Conservation (phyloP, 2,113 vertebrate species). For the Galemys pyrenaicus region DNA sequence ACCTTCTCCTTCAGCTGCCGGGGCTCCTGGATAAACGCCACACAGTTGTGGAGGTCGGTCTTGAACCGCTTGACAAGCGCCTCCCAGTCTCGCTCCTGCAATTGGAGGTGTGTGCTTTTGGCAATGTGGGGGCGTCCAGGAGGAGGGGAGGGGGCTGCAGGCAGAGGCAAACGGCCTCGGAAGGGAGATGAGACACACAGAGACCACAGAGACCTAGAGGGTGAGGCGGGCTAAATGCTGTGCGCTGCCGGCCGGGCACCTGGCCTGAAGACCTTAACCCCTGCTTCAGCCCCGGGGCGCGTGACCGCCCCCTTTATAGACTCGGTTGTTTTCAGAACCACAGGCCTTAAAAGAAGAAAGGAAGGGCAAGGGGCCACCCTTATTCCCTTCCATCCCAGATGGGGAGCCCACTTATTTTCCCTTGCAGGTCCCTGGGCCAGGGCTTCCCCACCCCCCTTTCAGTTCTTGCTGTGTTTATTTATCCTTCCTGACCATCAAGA, state of each 20-base stretch:
- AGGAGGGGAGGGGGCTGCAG: neutral
- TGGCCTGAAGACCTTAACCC: neutral
- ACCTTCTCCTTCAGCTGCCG: slow-evolving; percentile 89
- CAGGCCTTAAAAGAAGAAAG: neutral
- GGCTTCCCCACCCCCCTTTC: neutral
- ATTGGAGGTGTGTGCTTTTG: neutral
- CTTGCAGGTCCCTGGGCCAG: neutral
- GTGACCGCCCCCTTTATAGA: neutral
- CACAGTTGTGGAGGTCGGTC: slow-evolving; percentile 91
- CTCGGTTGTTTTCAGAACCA: neutral
- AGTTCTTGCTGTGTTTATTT: neutral
- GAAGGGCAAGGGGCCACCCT: neutral
- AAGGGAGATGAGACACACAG: neutral
- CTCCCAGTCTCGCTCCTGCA: slow-evolving; percentile 89
- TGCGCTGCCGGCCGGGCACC: neutral
- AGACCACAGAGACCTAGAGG: neutral
- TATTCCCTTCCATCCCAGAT: neutral
- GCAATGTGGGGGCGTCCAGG: neutral
- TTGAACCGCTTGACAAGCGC: slow-evolving; percentile 88
- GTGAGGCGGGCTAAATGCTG: neutral
- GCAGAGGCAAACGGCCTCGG: neutral
- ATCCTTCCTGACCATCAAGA: neutral
- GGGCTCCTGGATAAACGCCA: slow-evolving; percentile 90
- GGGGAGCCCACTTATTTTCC: neutral
- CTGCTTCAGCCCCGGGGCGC: neutral